phyloP scores from a whole-genome alignment of 2,113 vertebrate species.

The Tursiops truncatus region DNA sequence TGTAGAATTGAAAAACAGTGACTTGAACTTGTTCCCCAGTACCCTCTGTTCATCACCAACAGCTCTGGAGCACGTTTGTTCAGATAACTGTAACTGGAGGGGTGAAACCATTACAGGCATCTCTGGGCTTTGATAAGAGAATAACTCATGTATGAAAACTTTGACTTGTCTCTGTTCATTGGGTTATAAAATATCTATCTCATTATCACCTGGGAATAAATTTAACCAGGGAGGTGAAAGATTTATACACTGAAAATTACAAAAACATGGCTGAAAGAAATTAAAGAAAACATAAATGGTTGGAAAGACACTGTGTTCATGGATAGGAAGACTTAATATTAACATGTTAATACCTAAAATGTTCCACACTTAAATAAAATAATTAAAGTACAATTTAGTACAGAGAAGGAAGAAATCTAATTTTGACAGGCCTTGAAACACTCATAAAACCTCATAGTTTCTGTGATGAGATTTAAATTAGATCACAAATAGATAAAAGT shows the following conservation, averaged over 20 bases:
- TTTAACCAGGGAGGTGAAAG: neutral
- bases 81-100: neutral
- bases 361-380: neutral
- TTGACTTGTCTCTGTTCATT: neutral
- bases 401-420: neutral
- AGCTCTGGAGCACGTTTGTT: neutral
- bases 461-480: conserved; percentile 37
- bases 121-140: neutral
- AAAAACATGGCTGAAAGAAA: neutral
- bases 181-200: neutral
- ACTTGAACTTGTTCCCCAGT: neutral
- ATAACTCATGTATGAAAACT: neutral
- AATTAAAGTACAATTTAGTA: neutral
- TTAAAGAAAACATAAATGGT: neutral
- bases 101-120: neutral
- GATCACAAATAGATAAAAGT: neutral
- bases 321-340: neutral
- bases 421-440: neutral
- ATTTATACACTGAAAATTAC: neutral
- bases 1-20: neutral
- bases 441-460: neutral
- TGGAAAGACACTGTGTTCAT: neutral
- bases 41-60: neutral
- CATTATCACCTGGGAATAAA: neutral
- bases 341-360: neutral